These are phyloP conservation scores for Ceriagrion tenellum DNA, from an alignment of 2,888 invertebrate species.

Conservation along the genomic window DNA sequence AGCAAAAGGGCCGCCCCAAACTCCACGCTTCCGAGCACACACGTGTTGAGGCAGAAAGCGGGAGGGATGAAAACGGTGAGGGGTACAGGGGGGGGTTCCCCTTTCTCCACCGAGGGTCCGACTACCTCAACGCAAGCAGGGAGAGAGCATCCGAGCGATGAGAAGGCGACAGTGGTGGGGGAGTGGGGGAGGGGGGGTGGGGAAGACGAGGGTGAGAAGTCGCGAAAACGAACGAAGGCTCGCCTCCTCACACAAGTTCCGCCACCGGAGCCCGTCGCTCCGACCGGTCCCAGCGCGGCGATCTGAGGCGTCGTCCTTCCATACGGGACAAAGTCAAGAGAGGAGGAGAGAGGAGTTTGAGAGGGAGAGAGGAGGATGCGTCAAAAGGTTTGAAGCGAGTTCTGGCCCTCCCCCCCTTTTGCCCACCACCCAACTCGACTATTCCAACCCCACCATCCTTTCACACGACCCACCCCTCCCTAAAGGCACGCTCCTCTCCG, in stretches of 20 bases:
- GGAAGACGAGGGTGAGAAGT: too few species aligned
- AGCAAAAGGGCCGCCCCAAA: background rate
- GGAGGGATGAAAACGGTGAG: too few species aligned
- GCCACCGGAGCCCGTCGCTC: background rate
- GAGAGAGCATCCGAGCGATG: background rate
- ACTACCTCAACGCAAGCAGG: background rate
- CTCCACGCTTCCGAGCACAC: background rate
- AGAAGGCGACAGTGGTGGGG: background rate
- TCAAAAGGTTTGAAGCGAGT: background rate
- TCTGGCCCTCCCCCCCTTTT: background rate
- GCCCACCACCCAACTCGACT: background rate
- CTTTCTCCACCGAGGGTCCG: background rate
- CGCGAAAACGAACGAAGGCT: too few species aligned
- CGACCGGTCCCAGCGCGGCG: background rate
- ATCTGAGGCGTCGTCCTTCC: background rate
- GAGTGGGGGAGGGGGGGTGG: background rate
- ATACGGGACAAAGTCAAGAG: background rate
- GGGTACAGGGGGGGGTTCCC: background rate
- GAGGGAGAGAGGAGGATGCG: background rate
- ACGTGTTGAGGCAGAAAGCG: too few species aligned
- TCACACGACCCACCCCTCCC: too few species aligned
- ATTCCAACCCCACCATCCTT: too few species aligned
- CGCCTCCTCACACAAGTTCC: too few species aligned
- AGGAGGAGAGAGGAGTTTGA: background rate
- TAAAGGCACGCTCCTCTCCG: background rate